Percentiles rank a stretch among this genome's conserved stretches.
These are phyloP conservation scores for Lacerta viridis DNA, from an alignment of 2,797 vertebrate species.

Conservation along the genomic window DNA sequence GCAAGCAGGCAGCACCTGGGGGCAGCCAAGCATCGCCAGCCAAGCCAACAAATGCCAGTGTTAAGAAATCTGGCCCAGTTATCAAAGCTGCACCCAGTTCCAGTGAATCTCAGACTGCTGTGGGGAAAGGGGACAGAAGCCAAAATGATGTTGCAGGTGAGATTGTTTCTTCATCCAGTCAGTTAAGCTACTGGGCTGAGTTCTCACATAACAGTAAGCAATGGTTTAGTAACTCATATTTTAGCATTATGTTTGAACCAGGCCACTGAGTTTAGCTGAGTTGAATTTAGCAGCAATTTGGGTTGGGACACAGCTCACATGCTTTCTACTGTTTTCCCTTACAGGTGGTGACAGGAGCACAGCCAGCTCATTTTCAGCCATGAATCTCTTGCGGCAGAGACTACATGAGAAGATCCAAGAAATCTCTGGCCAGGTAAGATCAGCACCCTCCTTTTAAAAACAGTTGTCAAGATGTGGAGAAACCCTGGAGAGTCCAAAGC, in stretches of 20 bases:
- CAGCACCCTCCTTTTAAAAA: too few relatives aligned
- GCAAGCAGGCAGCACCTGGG: conserved; percentile 14
- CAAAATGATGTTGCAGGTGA: conserved; percentile 52
- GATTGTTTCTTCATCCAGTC: neutral
- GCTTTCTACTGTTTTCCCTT: conserved; percentile 9
- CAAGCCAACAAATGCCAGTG: conserved; percentile 17
- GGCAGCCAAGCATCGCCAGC: neutral
- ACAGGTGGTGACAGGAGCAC: conserved; percentile 73
- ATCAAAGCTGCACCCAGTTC: neutral
- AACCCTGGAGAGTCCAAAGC: too few relatives aligned
- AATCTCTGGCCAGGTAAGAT: conserved; percentile 88
- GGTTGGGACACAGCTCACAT: neutral
- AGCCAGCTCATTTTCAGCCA: conserved; percentile 80
- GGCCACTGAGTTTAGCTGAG: too few relatives aligned
- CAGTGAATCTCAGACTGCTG: conserved; percentile 22
- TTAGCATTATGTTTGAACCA: too few relatives aligned
- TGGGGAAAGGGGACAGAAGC: neutral
- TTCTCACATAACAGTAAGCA: too few relatives aligned
- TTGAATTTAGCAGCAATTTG: too few relatives aligned
- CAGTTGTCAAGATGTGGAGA: neutral
- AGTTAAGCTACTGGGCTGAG: too few relatives aligned
- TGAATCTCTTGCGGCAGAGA: conserved; percentile 88
- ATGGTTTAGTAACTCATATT: too few relatives aligned
- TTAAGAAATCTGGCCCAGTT: neutral
- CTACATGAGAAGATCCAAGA: conserved; percentile 93